phyloP scores from a whole-genome alignment of 64 coral and sea anemone genomes.

The Porites australiensis region DNA sequence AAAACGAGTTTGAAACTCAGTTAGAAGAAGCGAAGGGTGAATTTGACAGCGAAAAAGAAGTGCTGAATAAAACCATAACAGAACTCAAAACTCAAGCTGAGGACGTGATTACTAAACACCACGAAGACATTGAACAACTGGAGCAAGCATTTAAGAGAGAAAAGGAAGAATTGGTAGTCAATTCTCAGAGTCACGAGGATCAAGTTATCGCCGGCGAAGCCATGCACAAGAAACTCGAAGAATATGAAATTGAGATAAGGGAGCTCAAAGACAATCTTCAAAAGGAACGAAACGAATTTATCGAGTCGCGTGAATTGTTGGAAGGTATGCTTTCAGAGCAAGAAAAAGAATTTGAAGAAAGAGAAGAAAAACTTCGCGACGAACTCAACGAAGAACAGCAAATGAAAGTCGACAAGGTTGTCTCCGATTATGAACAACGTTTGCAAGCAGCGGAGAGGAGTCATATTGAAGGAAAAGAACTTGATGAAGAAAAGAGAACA shows the following conservation, averaged over 20 bases:
- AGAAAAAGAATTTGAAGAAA: conserved; percentile 67
- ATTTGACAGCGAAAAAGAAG: conserved; percentile 70
- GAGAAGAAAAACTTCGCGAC: conserved; percentile 47
- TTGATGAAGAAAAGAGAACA: conserved; percentile 22
- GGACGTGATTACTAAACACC: conserved; percentile 20
- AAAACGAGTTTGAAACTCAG: conserved; percentile 86
- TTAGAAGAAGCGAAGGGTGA: conserved; percentile 40
- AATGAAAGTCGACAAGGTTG: conserved; percentile 35
- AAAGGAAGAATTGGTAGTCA: conserved; percentile 35
- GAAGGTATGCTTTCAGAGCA: conserved; percentile 54
- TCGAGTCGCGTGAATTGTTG: conserved; percentile 37
- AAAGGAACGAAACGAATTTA: conserved; percentile 62
- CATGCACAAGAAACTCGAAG: conserved; percentile 25
- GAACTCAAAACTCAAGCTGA: conserved; percentile 19
- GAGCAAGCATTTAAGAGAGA: conserved; percentile 15
- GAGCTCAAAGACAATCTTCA: conserved; percentile 68
- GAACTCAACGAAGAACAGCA: conserved; percentile 52
- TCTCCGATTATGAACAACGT: conserved; percentile 50
- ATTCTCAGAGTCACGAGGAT: neutral
- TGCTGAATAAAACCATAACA: conserved; percentile 4
- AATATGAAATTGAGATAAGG: conserved; percentile 68
- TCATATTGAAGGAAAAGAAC: conserved; percentile 40
- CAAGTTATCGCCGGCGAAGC: conserved; percentile 17
- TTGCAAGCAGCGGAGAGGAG: conserved; percentile 44
- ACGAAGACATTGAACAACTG: conserved; percentile 39